Percentiles rank a stretch among this genome's conserved stretches.
These are phyloP conservation scores for Drosophila truncata DNA, from an alignment of 1,140 invertebrate genomes.

Conservation along the genomic window DNA sequence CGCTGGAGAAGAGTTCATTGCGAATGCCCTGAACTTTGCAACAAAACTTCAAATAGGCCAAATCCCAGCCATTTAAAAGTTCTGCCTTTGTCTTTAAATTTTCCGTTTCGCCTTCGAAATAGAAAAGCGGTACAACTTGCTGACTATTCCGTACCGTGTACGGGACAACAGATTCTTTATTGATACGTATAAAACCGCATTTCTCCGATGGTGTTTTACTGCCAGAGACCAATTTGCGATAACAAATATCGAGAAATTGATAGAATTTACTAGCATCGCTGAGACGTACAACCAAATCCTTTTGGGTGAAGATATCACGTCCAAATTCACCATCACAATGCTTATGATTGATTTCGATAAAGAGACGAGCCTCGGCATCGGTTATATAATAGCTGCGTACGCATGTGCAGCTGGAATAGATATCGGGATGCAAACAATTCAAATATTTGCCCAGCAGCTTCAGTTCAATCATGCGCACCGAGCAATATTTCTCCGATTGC, in stretches of 20 bases:
- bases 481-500: conserved; percentile 93
- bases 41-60: conserved; percentile 96
- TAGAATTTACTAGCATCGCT: conserved; percentile 96
- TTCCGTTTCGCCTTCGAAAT: conserved; percentile 96
- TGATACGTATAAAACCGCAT: conserved; percentile 97
- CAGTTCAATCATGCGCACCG: conserved; percentile 95
- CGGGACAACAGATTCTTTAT: conserved; percentile 96
- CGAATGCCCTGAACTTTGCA: conserved; percentile 97
- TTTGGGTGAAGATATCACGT: conserved; percentile 93
- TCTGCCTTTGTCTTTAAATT: conserved; percentile 94
- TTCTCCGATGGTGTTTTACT: conserved; percentile 90
- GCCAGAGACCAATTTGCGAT: conserved; percentile 91
- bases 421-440: conserved; percentile 92
- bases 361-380: conserved; percentile 93
- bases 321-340: conserved; percentile 97
- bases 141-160: conserved; percentile 93
- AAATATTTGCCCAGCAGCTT: conserved; percentile 95
- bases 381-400: conserved; percentile 97
- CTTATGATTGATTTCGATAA: conserved; percentile 97
- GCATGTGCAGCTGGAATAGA: conserved; percentile 93
- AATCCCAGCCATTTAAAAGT: conserved; percentile 94
- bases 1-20: conserved; percentile 95
- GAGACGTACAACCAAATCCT: conserved; percentile 95
- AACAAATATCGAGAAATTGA: conserved; percentile 95
- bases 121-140: conserved; percentile 97